phyloP scores from a whole-genome alignment of 1,140 invertebrate species.

The Meloidogyne chitwoodi region DNA sequence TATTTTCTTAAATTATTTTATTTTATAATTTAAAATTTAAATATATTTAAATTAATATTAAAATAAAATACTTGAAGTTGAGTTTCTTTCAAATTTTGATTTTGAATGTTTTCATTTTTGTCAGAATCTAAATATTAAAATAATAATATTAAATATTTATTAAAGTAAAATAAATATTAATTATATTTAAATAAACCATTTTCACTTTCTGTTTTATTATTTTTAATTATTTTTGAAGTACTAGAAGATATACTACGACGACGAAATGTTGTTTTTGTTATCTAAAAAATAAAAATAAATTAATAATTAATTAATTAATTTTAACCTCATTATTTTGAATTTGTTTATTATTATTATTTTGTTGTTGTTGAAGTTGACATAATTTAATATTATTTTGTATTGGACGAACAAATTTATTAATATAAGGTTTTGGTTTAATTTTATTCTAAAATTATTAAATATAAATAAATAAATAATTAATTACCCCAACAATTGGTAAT shows the following conservation, averaged over 20 bases:
- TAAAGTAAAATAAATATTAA: no score
- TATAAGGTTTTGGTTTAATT: constrained; percentile 12
- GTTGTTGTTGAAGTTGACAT: constrained; percentile 14
- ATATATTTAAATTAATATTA: no score
- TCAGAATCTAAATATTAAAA: background rate
- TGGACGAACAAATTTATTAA: constrained; percentile 14
- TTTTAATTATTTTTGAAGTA: constrained; percentile 9
- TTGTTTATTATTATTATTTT: background rate
- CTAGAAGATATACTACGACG: constrained; percentile 19
- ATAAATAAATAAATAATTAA: background rate
- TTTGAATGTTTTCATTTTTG: background rate
- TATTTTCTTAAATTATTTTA: no score
- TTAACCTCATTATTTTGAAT: no score
- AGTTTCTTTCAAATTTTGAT: no score
- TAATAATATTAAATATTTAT: background rate
- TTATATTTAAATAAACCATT: no score
- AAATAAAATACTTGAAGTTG: no score
- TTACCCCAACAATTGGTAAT: constrained; percentile 21
- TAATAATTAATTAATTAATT: no score
- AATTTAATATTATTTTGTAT: background rate
- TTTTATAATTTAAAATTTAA: no score
- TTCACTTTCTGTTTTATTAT: background rate
- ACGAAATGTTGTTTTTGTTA: background rate
- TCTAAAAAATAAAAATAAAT: no score
- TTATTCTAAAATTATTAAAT: constrained; percentile 5